Evolutionary conservation across 2,797 vertebrate genomes (phyloP), one percentile per base, ranked within the genome.

Genomic region (Phoebastria nigripes): DNA sequence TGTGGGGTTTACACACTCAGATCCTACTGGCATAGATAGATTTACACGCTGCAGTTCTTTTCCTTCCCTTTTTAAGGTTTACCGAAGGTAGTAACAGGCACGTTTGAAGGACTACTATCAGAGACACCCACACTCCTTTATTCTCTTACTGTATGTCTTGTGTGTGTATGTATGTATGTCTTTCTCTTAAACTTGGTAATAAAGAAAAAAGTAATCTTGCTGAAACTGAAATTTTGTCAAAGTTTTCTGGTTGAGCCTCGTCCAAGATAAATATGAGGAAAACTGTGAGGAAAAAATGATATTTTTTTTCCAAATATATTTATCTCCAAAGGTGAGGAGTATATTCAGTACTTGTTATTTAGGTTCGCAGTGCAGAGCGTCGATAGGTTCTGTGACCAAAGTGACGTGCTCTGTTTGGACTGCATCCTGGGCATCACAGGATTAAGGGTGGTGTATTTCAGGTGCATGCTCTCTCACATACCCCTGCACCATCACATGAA

Each of bases 401-500:
- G 35, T 8, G 37, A 35, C 0, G 0, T 41, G 29, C 25, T 25
- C 73, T 4, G 1, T 72, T 90, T 42, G 11, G 35, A 8, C 73
- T 69, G 24, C 3, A 21, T 41, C 39, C 41, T 44, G 71, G n/a
- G 7, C 14, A 41, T 52, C 15, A 22, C 12, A 18, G 46, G 21
- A 29, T 18, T 74, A n/a, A 76, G 14, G 24, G 8, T 65, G 33
- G 2, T 47, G 4, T 49, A 15, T n/a, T 58, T 46, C 25, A 55
- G 8, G 12, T 77, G 10, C 9, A 7, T 62, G 10, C 4, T 61
- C 25, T 58, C 33, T 91, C 35, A 77, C 8, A 24, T 35, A 49
- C 9, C 35, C 9, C 25, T 70, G 28, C 55, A 79, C 18, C 24
- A 14, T 31, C 41, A 25, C 1, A 5, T 54, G 18, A 92, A 77